A percentile compares a stretch with the other conserved stretches of the same genome.
Evolutionary conservation across 2,888 invertebrate species (phyloP).

Genomic region (Nomada ferruginata): DNA sequence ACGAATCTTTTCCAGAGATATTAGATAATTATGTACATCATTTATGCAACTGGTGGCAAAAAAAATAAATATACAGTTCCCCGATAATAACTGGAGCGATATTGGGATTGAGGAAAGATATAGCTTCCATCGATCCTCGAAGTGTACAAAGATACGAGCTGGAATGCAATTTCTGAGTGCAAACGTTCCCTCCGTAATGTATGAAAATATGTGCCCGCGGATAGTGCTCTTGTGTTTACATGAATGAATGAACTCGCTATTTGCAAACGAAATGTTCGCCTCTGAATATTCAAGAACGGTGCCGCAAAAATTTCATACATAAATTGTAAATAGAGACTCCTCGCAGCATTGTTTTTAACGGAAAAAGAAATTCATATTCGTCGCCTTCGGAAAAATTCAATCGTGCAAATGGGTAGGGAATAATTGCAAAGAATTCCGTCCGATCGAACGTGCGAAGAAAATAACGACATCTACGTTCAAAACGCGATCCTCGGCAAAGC

Average conservation of each 20-base stretch:
- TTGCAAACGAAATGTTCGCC: neutral
- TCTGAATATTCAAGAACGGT: neutral
- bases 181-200: neutral
- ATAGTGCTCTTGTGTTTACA: neutral
- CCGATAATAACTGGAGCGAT: neutral
- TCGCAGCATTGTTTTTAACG: neutral
- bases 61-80: too few relatives aligned
- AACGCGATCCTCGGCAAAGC: neutral
- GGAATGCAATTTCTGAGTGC: constrained; percentile 3
- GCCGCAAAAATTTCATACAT: neutral
- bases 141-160: neutral
- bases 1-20: too few relatives aligned
- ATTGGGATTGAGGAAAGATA: neutral
- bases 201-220: neutral
- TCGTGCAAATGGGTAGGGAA: neutral
- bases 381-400: neutral
- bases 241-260: neutral
- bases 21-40: constrained; percentile 10
- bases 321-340: neutral
- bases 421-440: neutral
- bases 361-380: neutral
- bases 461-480: neutral
- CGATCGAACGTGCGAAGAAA: neutral
- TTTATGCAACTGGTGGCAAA: neutral
- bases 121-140: neutral